Evolutionary conservation across 2,888 invertebrate species (phyloP), one percentile per base, ranked within the genome.

Genomic region (Epirrhoe tristata): DNA sequence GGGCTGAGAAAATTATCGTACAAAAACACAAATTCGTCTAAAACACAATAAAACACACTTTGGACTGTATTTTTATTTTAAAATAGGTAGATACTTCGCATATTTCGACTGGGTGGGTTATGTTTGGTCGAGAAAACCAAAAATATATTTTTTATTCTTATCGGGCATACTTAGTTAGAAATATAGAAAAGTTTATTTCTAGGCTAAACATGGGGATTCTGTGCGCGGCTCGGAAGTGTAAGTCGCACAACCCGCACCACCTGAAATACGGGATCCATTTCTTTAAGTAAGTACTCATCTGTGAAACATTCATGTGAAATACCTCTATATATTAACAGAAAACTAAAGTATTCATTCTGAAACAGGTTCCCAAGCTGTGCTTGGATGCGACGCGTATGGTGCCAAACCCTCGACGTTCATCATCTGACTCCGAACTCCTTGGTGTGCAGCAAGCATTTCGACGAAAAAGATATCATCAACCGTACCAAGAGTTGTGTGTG

Each of bases 391-490:
- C 43, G 32, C 10, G 14, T n/a, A 6, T 60, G 60, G 60, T 60
- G 43, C 16, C 17, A 32, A 10, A 53, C 60, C 7, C 16, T 60
- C 6, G 53, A 34, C 7, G 54, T 60, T 0, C 1, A 12, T 32
- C 5, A 32, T 12, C 6, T 16, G 32, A 60, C 24, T 5, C 31
- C 8, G 1, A 8, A 14, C 53, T 34, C 53, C 5, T 43, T 60
- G 4, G 17, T 60, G 0, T 60, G 60, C 60, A 60, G 60, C n/a
- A 54, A 60, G 31, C 60, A 60, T 32, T 60, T 60, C 17, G 16
- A 46, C n/a, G 0, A 14, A 0, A 46, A 46, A 6, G 60, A 60
- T 46, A 54, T 60, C 12, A 54, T 60, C 6, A 17, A 54, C 7
- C 14, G 16, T 6, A 46, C 16, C 43, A 5, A 6, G 4, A 12